Base-by-base conservation (phyloP, 2,888 invertebrate genomes). In the Sylvicola cinctus region DNA sequence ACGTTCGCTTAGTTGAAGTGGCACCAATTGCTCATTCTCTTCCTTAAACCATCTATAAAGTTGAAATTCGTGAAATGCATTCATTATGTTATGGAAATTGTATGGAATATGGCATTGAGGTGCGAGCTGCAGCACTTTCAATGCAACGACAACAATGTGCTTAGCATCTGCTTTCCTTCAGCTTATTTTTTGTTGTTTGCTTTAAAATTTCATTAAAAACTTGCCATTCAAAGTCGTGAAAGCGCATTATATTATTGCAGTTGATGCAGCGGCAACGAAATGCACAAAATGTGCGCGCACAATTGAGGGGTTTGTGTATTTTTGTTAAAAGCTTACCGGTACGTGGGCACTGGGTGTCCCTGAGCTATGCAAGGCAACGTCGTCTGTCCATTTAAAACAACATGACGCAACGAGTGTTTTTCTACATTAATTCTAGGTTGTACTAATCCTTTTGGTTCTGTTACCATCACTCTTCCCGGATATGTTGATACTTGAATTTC, bases 361-460 rank as follows among this genome's bases (percentile, higher is more conserved):
- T 80, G 79, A 35, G 80, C 79, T 20, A 74, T 75, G 55, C 80
- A 81, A 31, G 80, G 75, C 44, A 81, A 55, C 43, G 72, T 72
- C 45, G 77, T 72, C 51, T 76, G 75, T 39, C 73, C 75, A 26
- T 80, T 79, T 39, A 70, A 65, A 41, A 67, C 69, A 39, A 71
- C 71, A 45, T 73, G 68, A 38, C 73, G 65, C 43, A 67, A 64
- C 46, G 69, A 66, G 50, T 75, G 74, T 46, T 75, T 69, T 54
- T 77, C 77, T 33, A 74, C 69, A 31, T 70, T 72, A 44, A 77
- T 66, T 37, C 78, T 66, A 29, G 80, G 79, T 46, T 76, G 70
- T 41, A 76, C 76, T 47, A 66, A 69, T 38, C 76, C 78, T 47
- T 79, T 78, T 32, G 79, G 76, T 52, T 80, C 79, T 42, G 65